Evolutionary conservation across 2,113 vertebrate genomes (phyloP).

Genomic region (Eidolon helvum): DNA sequence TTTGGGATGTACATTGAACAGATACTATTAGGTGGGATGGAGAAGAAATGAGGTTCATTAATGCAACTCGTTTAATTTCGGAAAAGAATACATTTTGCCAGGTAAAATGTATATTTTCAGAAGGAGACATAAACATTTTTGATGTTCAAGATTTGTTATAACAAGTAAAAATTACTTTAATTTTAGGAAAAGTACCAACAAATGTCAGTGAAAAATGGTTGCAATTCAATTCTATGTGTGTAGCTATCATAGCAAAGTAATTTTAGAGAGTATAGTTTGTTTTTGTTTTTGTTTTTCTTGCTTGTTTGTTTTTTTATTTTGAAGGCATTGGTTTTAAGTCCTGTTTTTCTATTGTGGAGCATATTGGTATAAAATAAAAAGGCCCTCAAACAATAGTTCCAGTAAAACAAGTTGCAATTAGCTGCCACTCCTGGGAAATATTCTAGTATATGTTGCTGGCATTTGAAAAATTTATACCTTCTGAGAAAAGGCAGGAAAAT

Average conservation of each 20-base stretch:
- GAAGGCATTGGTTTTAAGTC: slow-evolving; percentile 71
- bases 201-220: slow-evolving; percentile 70
- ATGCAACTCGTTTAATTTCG: slow-evolving; percentile 35
- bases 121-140: slow-evolving; percentile 59
- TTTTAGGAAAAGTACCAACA: slow-evolving; percentile 70
- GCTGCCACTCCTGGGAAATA: slow-evolving; percentile 87
- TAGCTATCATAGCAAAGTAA: slow-evolving; percentile 73
- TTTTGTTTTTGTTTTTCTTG: too few species aligned
- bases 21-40: slow-evolving; percentile 24
- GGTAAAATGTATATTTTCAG: slow-evolving; percentile 33
- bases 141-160: slow-evolving; percentile 48
- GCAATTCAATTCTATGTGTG: slow-evolving; percentile 64
- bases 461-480: slow-evolving; percentile 89
- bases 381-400: slow-evolving; percentile 75
- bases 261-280: slow-evolving; percentile 67
- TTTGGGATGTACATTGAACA: neutral
- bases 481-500: slow-evolving; percentile 88
- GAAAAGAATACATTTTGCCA: slow-evolving; percentile 54
- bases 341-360: slow-evolving; percentile 74
- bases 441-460: slow-evolving; percentile 85
- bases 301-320: slow-evolving; percentile 68
- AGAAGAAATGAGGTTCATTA: neutral
- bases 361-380: slow-evolving; percentile 73
- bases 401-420: slow-evolving; percentile 85
- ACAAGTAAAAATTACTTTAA: slow-evolving; percentile 66